Evolutionary conservation across 2,888 invertebrate species (phyloP), one percentile per base, ranked within the genome.

Genomic region (Diabrotica balteata): DNA sequence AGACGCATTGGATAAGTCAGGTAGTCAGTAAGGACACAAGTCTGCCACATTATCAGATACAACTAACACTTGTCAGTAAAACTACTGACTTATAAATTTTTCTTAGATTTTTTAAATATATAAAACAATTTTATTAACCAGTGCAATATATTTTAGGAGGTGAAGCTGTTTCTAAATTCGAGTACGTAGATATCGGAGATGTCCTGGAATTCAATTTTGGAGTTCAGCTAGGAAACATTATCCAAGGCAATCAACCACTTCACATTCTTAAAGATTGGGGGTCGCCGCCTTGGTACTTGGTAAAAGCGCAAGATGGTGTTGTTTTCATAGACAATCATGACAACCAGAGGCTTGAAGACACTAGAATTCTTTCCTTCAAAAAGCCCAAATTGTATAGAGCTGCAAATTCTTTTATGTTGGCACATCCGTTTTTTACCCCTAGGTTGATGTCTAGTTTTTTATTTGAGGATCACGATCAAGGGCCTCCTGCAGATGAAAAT

Each of bases 401-500:
- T 85, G 95, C 94, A 0, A 89, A 89, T 0, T 93, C 92, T 0
- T 95, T 94, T 82, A 93, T 91, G 88, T 85, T 96, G 81, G 93
- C 94, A 0, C 91, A 91, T 86, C 90, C 92, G 0, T 9, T 54
- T 7, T 93, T 93, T 8, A 85, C 88, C 66, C 89, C 93, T 0
- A 88, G 92, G 60, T 82, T 96, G 52, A 96, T 96, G 94, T 94
- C 94, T 80, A 94, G 94, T 72, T 96, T 88, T 78, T 85, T 79
- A 47, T 96, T 94, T 82, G 77, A 62, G 17, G 1, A 17, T n/a
- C 7, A 44, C 6, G 61, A 52, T 86, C 86, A 17, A 74, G 92
- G 91, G 8, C 93, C 94, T 0, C 94, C 94, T 0, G 86, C 7
- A 5, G 43, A 87, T 78, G 90, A 92, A 70, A 78, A 75, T 7